Base-by-base conservation (phyloP, 2,797 vertebrate species). In the Ctenochaetus hawaiiensis region DNA sequence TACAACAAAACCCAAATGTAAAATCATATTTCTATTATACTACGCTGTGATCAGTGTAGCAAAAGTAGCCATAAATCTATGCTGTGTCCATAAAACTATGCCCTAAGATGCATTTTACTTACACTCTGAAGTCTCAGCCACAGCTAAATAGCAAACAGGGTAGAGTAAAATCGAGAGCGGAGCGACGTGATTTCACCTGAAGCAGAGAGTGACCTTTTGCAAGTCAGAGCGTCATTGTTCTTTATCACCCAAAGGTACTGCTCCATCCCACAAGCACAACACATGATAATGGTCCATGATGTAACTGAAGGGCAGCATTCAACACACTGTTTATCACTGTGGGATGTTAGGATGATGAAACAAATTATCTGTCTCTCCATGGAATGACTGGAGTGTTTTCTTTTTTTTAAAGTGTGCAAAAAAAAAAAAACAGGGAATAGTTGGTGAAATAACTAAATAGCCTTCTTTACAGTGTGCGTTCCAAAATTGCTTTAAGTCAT, bases 201-300 rank as follows among this genome's bases (percentile, higher is more conserved):
- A 62, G 80, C 60, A 39, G 60, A 62, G 30, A 34, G 20, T 49
- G 61, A 60, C 62, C 71, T 87, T 83, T 79, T 14, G 6, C 66
- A 52, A 75, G 20, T 60, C 16, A 79, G 43, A 67, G 64, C 11
- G 2, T 17, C 6, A 10, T 67, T 82, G 70, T 84, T 85, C 16
- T 23, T 3, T 65, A 14, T 66, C 2, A 9, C 26, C 49, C n/a
- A 44, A 13, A 69, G 44, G 47, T 8, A 43, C 13, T 0, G 8
- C 20, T 63, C 7, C 53, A 16, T 69, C 37, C 48, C 77, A 57
- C 49, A 80, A 49, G 76, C 48, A 43, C 37, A 81, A 48, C 87
- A 83, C 78, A 83, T 83, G 82, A 87, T 63, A 48, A 68, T 0
- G 2, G 44, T 49, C 30, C 20, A 22, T 83, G 62, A 80, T 67